Evolutionary conservation across 2,888 invertebrate species (phyloP).

Genomic region (Sphinx pinastri): DNA sequence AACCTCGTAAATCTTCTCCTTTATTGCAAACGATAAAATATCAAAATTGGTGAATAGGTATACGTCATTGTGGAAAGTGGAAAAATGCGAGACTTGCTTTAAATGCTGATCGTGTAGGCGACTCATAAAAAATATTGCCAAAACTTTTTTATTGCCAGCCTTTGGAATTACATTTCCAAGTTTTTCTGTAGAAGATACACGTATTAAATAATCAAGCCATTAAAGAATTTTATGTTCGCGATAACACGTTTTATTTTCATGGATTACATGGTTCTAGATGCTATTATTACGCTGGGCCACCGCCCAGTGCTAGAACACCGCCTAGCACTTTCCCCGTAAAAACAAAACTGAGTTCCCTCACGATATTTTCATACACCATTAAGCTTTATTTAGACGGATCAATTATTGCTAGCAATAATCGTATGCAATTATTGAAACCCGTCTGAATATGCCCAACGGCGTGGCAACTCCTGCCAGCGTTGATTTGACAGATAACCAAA

Average conservation of each 20-base stretch:
- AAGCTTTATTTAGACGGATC: too few relatives aligned
- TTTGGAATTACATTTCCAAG: slow-evolving; percentile 16
- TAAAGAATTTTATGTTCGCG: not conserved
- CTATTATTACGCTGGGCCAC: too few relatives aligned
- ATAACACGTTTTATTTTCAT: not conserved
- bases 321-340: too few relatives aligned
- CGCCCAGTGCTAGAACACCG: too few relatives aligned
- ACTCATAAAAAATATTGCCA: slow-evolving; percentile 18
- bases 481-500: too few relatives aligned
- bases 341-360: too few relatives aligned
- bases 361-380: too few relatives aligned
- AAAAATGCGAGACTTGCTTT: slow-evolving; percentile 13
- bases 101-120: slow-evolving; percentile 17
- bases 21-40: slow-evolving; percentile 22
- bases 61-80: slow-evolving; percentile 13
- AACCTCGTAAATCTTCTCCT: slow-evolving; percentile 11
- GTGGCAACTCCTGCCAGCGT: too few relatives aligned
- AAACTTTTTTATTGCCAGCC: slow-evolving; percentile 21
- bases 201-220: slow-evolving; percentile 10
- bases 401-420: too few relatives aligned
- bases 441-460: too few relatives aligned
- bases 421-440: too few relatives aligned
- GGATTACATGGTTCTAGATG: too few relatives aligned
- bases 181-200: slow-evolving; percentile 4
- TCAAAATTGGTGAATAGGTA: slow-evolving; percentile 17